These are phyloP conservation scores for Spisula subtruncata DNA, from an alignment of 2,888 invertebrate genomes.

Conservation along the genomic window DNA sequence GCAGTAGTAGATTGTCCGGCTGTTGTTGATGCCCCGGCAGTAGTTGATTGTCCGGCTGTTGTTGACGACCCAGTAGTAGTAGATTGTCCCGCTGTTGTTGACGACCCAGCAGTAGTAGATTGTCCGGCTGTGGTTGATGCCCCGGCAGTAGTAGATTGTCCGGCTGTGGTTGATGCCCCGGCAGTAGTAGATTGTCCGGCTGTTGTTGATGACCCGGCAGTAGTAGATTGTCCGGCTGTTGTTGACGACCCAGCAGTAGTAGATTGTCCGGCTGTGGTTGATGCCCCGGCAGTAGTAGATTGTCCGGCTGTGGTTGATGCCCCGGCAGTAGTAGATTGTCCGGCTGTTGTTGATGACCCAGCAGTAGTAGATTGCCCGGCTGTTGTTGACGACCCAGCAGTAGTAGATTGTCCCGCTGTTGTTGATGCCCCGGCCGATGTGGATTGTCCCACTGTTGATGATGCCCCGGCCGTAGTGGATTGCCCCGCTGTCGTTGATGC, in stretches of 20 bases:
- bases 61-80: not conserved
- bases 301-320: not conserved
- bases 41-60: not conserved
- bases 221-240: not conserved
- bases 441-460: not conserved
- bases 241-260: not conserved
- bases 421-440: not conserved
- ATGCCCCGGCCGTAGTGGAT: not conserved
- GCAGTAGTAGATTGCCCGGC: not conserved
- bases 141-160: constrained; percentile 2
- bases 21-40: not conserved
- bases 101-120: not conserved
- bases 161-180: not conserved
- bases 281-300: not conserved
- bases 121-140: not conserved
- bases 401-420: constrained; percentile 22
- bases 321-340: not conserved
- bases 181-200: not conserved
- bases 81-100: constrained; percentile 12
- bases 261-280: not conserved
- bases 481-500: not conserved
- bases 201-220: not conserved
- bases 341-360: not conserved
- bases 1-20: not conserved
- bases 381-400: constrained; percentile 11